Evolutionary conservation across 2,888 invertebrate species (phyloP), one percentile per base, ranked within the genome.

Genomic region (Caenorhabditis wallacei): DNA sequence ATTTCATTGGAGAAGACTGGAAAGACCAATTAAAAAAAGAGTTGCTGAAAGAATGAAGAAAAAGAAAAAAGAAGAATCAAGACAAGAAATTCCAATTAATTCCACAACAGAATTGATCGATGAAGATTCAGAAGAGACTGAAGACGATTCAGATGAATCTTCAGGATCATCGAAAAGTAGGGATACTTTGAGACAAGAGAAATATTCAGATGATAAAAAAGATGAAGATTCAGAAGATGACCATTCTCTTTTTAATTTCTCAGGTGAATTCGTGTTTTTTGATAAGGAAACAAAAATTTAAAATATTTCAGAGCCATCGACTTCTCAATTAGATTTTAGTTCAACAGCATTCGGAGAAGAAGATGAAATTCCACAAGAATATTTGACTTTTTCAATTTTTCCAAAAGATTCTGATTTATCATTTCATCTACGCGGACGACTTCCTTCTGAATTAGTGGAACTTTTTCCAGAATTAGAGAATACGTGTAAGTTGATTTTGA

Each of bases 1-100:
- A n/a, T 22, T 61, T 11, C 85, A 85, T 66, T 85, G 85, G 85
- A 54, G 35, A 35, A 48, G 68, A 5, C 59, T 84, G 59, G 79
- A 82, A 46, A 53, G 78, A 26, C 26, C 84, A 11, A 24, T 82
- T 37, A 18, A 53, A 1, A 66, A n/a, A 40, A 53, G 53, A 53
- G 66, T 66, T 10, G 48, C 53, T 37, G 53, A 53, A 7, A 66
- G 24, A n/a, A 11, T 13, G 3, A 37, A 22, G 43, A 72, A 24
- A 30, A 51, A 51, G 11, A 57, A 57, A 20, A 26, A 48, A 35
- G 63, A 26, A n/a, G 64, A 26, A 18, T 7, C 4, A 16, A 43
- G 70, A 16, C 63, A 22, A n/a, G 71, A 53, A n/a, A 35, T 24
- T 37, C 57, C 57, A 5, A 43, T 40, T 11, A 46, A 26, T 30